These are phyloP conservation scores for Erethizon dorsatum DNA, from an alignment of 2,797 vertebrate genomes.

Conservation along the genomic window DNA sequence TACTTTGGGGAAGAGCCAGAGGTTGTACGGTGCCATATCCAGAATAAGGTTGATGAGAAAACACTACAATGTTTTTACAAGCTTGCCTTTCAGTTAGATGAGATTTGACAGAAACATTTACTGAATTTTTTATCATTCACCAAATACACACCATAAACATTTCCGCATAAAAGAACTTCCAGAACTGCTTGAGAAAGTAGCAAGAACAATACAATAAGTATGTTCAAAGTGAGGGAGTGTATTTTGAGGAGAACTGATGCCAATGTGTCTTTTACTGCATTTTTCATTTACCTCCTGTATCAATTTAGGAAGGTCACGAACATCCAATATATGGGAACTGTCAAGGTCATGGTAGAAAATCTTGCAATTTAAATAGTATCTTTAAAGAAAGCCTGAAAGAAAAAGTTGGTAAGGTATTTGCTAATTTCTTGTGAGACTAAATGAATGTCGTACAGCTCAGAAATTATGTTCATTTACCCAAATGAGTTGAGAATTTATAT, in stretches of 20 bases:
- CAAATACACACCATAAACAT: background rate
- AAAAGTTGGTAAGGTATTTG: slow-evolving; percentile 1
- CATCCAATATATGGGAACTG: background rate
- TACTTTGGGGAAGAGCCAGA: background rate
- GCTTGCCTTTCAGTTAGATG: background rate
- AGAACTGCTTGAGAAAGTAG: background rate
- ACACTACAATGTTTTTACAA: background rate
- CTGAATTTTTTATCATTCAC: background rate
- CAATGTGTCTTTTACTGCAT: background rate
- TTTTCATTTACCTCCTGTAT: background rate
- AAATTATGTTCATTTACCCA: background rate
- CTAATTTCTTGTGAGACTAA: background rate
- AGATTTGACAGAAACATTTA: background rate
- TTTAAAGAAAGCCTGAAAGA: background rate
- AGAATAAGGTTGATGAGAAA: background rate
- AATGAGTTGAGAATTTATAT: background rate
- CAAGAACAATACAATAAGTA: background rate
- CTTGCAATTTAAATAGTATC: background rate
- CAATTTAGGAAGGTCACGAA: background rate
- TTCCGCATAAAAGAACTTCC: background rate
- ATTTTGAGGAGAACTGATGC: background rate
- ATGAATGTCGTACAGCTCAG: background rate
- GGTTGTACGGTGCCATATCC: background rate
- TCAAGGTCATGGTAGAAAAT: background rate
- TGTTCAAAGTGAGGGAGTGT: background rate